These are phyloP conservation scores for Rissa tridactyla DNA, from an alignment of 2,113 vertebrate genomes.

Conservation along the genomic window DNA sequence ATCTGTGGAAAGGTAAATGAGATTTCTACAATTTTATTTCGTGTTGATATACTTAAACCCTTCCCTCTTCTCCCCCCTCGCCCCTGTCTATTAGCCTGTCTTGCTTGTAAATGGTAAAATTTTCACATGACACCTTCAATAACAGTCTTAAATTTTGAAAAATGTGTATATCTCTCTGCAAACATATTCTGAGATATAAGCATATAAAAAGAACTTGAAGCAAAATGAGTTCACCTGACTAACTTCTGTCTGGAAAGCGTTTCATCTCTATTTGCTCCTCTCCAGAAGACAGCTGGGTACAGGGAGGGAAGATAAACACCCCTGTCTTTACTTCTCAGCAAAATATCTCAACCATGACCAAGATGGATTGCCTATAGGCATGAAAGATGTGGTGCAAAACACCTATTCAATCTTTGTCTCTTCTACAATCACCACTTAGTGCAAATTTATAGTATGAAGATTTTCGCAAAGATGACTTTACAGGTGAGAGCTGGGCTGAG, in stretches of 20 bases:
- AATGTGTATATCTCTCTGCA: not conserved
- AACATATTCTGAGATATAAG: not conserved
- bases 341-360: conserved; percentile 22
- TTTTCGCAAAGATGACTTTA: not conserved
- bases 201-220: not conserved
- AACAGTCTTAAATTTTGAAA: conserved; percentile 9
- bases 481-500: not conserved
- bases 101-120: not conserved
- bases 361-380: not conserved
- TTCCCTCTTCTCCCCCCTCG: not conserved
- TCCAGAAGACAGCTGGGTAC: not conserved
- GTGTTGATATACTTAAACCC: not conserved
- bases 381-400: not conserved
- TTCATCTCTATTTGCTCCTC: conserved; percentile 41
- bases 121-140: not conserved
- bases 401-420: conserved; percentile 26
- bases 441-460: not conserved
- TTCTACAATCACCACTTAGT: not conserved
- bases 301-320: conserved; percentile 36
- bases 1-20: not conserved
- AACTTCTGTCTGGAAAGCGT: not conserved
- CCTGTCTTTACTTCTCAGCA: not conserved
- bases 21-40: not conserved
- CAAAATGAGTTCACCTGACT: conserved; percentile 10
- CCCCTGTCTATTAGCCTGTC: not conserved